phyloP scores from a whole-genome alignment of 2,888 invertebrate species.

The Drosophila greeni region DNA sequence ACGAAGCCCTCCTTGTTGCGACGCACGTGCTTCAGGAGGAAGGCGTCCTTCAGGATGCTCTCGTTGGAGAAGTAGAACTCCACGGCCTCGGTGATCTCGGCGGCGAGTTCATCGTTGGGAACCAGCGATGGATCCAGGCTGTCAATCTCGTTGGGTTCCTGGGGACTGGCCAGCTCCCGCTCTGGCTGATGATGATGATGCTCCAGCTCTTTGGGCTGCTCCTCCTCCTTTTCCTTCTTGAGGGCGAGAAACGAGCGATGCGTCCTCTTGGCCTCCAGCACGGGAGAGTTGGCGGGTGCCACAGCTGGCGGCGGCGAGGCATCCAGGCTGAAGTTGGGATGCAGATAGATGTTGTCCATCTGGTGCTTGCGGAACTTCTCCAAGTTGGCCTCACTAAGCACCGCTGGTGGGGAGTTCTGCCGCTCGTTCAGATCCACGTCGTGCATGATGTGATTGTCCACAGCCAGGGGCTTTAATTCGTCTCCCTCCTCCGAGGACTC shows the following conservation, averaged over 20 bases:
- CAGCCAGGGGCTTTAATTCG: slow-evolving; percentile 78
- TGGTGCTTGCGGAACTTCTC: slow-evolving; percentile 75
- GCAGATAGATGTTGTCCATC: slow-evolving; percentile 74
- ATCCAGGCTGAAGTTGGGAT: slow-evolving; percentile 72
- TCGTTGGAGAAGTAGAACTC: slow-evolving; percentile 98
- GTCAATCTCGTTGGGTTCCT: slow-evolving; percentile 74
- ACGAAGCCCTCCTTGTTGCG: slow-evolving; percentile 97
- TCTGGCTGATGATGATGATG: slow-evolving; percentile 14
- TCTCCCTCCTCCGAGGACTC: slow-evolving; percentile 78
- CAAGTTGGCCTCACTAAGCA: slow-evolving; percentile 75
- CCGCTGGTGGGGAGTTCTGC: slow-evolving; percentile 47
- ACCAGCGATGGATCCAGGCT: slow-evolving; percentile 76
- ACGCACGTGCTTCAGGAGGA: slow-evolving; percentile 95
- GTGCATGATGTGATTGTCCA: slow-evolving; percentile 77
- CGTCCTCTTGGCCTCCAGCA: slow-evolving; percentile 61
- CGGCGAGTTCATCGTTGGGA: slow-evolving; percentile 87
- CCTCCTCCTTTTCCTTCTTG: slow-evolving; percentile 57
- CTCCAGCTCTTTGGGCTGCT: slow-evolving; percentile 26
- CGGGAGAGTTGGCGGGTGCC: slow-evolving; percentile 65
- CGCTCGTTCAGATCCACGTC: slow-evolving; percentile 63
- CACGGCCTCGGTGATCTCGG: slow-evolving; percentile 90
- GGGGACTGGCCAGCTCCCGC: slow-evolving; percentile 17
- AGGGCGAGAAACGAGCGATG: slow-evolving; percentile 73
- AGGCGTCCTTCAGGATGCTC: slow-evolving; percentile 96
- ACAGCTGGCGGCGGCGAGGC: slow-evolving; percentile 67